phyloP scores from a whole-genome alignment of 2,113 vertebrate species.

The Synodontis membranacea region DNA sequence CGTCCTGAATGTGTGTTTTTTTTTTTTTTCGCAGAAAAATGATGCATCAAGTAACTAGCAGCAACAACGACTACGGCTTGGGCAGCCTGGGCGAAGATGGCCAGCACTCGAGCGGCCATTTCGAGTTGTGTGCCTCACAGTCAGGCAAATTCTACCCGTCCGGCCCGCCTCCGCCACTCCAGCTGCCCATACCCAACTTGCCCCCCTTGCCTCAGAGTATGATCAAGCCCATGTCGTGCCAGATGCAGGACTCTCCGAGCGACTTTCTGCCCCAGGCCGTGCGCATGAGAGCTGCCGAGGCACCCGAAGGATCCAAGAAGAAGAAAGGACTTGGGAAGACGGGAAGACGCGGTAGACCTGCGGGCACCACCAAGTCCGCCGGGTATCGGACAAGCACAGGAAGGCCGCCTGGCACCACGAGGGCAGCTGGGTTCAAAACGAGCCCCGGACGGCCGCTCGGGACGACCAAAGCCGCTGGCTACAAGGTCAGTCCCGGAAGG shows the following conservation, averaged over 20 bases:
- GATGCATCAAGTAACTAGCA: constrained; percentile 93
- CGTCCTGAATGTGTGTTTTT: not conserved
- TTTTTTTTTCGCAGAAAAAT: constrained; percentile 85
- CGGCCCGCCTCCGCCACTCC: constrained; percentile 76
- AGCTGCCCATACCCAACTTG: constrained; percentile 69
- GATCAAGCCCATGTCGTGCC: constrained; percentile 89
- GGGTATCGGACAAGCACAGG: constrained; percentile 98
- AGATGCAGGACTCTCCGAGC: constrained; percentile 82
- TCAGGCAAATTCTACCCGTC: constrained; percentile 87
- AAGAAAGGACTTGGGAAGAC: constrained; percentile 92
- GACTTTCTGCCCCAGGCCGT: constrained; percentile 82
- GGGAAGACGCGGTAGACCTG: constrained; percentile 90
- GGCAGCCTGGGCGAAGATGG: constrained; percentile 85
- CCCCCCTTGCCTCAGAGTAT: constrained; percentile 77
- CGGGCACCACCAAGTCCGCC: constrained; percentile 94
- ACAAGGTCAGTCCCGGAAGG: constrained; percentile 97
- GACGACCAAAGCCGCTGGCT: constrained; percentile 97
- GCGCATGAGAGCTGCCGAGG: constrained; percentile 80
- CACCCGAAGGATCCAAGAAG: constrained; percentile 90
- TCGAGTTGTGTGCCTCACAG: constrained; percentile 87
- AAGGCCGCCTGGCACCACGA: constrained; percentile 93
- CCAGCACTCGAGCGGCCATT: constrained; percentile 85
- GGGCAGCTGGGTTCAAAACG: constrained; percentile 98
- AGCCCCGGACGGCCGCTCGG: constrained; percentile 96
- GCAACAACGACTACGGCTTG: constrained; percentile 88